A percentile compares a stretch with the other conserved stretches of the same genome.
These are phyloP conservation scores for Orchesellides sinensis DNA, from an alignment of 2,888 invertebrate species.

Conservation along the genomic window DNA sequence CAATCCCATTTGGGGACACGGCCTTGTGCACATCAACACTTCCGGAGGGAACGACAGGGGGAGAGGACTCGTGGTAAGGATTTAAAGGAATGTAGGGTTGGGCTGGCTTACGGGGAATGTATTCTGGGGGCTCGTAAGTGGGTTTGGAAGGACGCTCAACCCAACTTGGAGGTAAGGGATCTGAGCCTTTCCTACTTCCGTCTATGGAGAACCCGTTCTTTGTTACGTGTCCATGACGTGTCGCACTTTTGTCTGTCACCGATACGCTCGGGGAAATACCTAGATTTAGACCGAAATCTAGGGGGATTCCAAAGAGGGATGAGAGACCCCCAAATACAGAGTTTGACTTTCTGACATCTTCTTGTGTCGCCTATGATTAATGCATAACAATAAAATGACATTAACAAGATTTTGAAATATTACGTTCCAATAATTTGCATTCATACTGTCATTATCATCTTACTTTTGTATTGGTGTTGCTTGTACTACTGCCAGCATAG, in stretches of 20 bases:
- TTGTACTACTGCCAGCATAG: constrained; percentile 78
- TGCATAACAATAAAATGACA: neutral
- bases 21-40: constrained; percentile 72
- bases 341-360: constrained; percentile 69
- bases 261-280: constrained; percentile 73
- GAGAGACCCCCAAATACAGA: constrained; percentile 66
- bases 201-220: constrained; percentile 60
- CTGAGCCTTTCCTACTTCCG: constrained; percentile 65
- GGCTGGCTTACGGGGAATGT: constrained; percentile 72
- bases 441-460: neutral
- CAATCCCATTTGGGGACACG: constrained; percentile 62
- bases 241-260: constrained; percentile 57
- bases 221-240: constrained; percentile 34
- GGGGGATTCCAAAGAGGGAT: constrained; percentile 90
- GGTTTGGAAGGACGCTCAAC: constrained; percentile 71
- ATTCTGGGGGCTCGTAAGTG: constrained; percentile 73
- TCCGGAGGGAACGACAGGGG: constrained; percentile 67
- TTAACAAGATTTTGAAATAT: neutral
- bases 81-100: constrained; percentile 74
- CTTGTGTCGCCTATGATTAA: constrained; percentile 55
- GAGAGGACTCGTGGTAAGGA: constrained; percentile 66
- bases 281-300: constrained; percentile 81
- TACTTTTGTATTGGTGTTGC: constrained; percentile 55
- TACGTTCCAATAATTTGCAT: neutral
- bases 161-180: constrained; percentile 73